A percentile compares a stretch with the other conserved stretches of the same genome.
phyloP scores from a whole-genome alignment of 2,888 invertebrate genomes.

The Amblyjoppa fuscipennis region DNA sequence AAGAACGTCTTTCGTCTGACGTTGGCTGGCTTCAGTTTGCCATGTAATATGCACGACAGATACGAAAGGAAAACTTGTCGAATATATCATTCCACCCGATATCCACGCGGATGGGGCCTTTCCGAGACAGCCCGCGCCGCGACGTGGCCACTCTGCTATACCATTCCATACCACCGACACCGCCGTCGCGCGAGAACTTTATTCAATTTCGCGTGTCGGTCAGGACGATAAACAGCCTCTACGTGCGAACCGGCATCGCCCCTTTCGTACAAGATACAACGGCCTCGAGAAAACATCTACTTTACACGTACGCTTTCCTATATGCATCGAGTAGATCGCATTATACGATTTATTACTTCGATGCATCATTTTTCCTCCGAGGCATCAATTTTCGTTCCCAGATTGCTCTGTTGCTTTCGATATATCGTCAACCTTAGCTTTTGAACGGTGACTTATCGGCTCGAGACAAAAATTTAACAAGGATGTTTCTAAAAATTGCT shows the following conservation, averaged over 20 bases:
- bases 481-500: neutral
- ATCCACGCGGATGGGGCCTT: conserved; percentile 69
- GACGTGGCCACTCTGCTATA: conserved; percentile 25
- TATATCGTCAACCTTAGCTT: neutral
- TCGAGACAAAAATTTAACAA: neutral
- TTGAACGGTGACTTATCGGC: neutral
- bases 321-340: conserved; percentile 30
- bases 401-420: neutral
- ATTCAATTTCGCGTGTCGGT: conserved; percentile 78
- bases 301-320: conserved; percentile 17
- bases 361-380: conserved; percentile 18
- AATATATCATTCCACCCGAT: conserved; percentile 82
- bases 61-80: conserved; percentile 78
- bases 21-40: conserved; percentile 52
- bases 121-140: neutral
- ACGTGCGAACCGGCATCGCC: conserved; percentile 48
- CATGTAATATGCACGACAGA: conserved; percentile 78
- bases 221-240: conserved; percentile 70
- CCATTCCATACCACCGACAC: conserved; percentile 48
- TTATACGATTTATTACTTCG: conserved; percentile 42
- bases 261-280: conserved; percentile 47
- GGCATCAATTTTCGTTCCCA: neutral
- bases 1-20: conserved; percentile 10
- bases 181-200: conserved; percentile 72
- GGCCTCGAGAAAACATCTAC: conserved; percentile 10